Evolutionary conservation across 2,113 vertebrate genomes (phyloP).

Genomic region (Elephas maximus): DNA sequence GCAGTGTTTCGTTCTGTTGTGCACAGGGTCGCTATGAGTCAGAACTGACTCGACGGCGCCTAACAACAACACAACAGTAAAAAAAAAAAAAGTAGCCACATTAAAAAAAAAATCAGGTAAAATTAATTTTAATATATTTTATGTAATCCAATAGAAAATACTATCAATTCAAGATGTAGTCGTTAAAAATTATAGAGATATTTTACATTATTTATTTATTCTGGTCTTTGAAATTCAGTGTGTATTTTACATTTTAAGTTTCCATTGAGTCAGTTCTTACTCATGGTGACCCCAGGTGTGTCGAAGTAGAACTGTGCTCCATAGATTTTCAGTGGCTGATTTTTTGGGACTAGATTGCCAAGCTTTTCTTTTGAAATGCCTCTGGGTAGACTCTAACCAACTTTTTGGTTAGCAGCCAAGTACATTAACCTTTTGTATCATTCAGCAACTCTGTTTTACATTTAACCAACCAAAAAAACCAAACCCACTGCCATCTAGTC

Average conservation of each 20-base stretch:
- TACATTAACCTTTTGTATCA: neutral
- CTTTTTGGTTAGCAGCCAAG: neutral
- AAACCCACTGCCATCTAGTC: neutral
- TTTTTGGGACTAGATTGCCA: neutral
- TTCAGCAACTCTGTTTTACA: neutral
- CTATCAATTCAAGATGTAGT: neutral
- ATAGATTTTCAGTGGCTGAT: neutral
- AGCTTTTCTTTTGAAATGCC: neutral
- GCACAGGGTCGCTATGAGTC: too few species aligned
- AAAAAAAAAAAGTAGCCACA: too few species aligned
- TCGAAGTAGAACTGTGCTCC: neutral
- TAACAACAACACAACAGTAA: too few species aligned
- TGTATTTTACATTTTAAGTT: neutral
- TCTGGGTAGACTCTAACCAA: neutral
- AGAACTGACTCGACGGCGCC: too few species aligned
- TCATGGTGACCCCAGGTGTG: neutral
- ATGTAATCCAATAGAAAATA: neutral
- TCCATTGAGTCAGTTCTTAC: neutral
- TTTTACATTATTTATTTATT: neutral
- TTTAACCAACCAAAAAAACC: too few species aligned
- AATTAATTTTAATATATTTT: neutral
- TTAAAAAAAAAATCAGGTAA: neutral
- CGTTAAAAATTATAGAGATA: neutral
- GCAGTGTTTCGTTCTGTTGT: too few species aligned
- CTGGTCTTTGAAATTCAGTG: neutral